Evolutionary conservation across 2,888 invertebrate species (phyloP).

Genomic region (Lepidonotus clava): DNA sequence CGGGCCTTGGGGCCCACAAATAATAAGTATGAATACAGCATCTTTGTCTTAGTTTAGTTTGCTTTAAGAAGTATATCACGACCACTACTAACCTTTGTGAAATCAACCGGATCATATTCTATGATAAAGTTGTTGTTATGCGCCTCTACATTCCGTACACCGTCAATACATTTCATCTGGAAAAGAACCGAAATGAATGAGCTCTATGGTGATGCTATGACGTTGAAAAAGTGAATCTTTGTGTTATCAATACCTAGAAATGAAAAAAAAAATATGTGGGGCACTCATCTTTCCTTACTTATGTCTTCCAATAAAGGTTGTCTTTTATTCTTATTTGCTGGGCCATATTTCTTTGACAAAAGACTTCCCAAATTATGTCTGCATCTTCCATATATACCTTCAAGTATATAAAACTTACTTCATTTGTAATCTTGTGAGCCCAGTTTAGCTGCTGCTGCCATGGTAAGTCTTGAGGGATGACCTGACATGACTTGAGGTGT

Average conservation of each 20-base stretch:
- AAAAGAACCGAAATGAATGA: background rate
- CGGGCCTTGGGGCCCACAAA: background rate
- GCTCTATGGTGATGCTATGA: background rate
- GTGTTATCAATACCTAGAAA: background rate
- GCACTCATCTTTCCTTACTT: background rate
- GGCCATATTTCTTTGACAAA: background rate
- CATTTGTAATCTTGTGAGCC: background rate
- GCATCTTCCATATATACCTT: background rate
- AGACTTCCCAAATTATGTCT: background rate
- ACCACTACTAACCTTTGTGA: background rate
- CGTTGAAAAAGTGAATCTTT: too few species aligned
- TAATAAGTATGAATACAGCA: background rate
- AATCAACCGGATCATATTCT: background rate
- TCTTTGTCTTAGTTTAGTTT: background rate
- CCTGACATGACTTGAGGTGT: slow-evolving; percentile 10
- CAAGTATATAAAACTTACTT: background rate
- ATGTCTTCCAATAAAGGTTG: background rate
- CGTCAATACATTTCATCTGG: background rate
- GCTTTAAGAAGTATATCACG: background rate
- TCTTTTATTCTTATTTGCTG: background rate
- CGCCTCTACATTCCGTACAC: slow-evolving; percentile 1
- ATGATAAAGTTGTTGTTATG: background rate
- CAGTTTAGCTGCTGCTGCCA: slow-evolving; percentile 20
- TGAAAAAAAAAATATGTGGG: background rate
- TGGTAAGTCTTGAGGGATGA: background rate